Percentiles rank a stretch among this genome's conserved stretches.
These are phyloP conservation scores for Acleris cristana DNA, from an alignment of 2,888 invertebrate species.

Conservation along the genomic window DNA sequence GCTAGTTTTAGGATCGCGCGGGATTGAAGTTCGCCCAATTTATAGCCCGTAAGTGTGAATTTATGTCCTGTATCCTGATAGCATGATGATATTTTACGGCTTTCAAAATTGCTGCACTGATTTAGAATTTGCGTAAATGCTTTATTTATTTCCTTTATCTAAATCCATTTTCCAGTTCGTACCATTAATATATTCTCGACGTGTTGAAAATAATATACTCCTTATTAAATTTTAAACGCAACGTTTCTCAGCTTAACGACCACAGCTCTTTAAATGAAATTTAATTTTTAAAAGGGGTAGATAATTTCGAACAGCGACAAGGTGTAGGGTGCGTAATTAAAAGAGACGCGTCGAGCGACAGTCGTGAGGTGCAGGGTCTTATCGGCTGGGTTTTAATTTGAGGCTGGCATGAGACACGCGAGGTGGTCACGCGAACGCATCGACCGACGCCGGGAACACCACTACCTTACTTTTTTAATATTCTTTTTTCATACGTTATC, in stretches of 20 bases:
- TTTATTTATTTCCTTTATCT: not conserved
- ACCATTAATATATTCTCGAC: no score
- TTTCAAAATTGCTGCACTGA: slow-evolving; percentile 11
- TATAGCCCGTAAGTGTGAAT: slow-evolving; percentile 25
- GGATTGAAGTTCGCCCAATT: slow-evolving; percentile 33
- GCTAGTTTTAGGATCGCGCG: slow-evolving; percentile 30
- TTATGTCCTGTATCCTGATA: slow-evolving; percentile 15
- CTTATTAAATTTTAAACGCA: slow-evolving; percentile 3
- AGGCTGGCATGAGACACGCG: slow-evolving; percentile 79
- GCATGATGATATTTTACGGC: slow-evolving; percentile 10
- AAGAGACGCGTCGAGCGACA: slow-evolving; percentile 75
- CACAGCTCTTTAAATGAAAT: slow-evolving; percentile 50
- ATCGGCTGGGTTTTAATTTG: slow-evolving; percentile 81
- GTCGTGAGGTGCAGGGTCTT: slow-evolving; percentile 81
- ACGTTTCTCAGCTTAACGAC: slow-evolving; percentile 13
- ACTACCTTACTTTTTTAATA: slow-evolving; percentile 63
- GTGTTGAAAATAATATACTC: no score
- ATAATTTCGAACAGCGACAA: slow-evolving; percentile 58
- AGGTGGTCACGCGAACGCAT: slow-evolving; percentile 79
- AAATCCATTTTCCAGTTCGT: no score
- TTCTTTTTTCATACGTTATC: slow-evolving; percentile 69
- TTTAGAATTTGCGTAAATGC: not conserved
- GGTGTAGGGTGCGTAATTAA: slow-evolving; percentile 81
- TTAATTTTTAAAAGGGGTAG: slow-evolving; percentile 70
- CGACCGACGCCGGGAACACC: slow-evolving; percentile 51